Base-by-base conservation (phyloP, 1,140 invertebrate genomes). In the Leptinotarsa defecta region DNA sequence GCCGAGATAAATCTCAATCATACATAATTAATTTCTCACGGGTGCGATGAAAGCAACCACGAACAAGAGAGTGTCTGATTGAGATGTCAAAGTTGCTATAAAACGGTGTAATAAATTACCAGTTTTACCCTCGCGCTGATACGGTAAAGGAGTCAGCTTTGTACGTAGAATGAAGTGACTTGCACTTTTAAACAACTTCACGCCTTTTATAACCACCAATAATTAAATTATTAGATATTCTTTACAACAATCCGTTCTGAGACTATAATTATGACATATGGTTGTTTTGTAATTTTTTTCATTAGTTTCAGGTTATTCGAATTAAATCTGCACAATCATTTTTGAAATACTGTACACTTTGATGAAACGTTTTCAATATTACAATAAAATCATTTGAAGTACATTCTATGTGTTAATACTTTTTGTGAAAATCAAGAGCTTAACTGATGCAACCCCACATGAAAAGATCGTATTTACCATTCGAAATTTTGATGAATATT, bases 1-100 rank as follows among this genome's bases (percentile, higher is more conserved):
- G 20, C 63, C 52, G 43, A 75, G 79, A 83, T 83, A 81, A 83
- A 83, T 83, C 80, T 83, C 81, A 83, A 83, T 83, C 81, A 83
- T 76, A 79, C 78, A 76, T 81, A 83, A 83, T 83, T 83, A 83
- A 83, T 83, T 83, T 81, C 81, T 81, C 81, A 83, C 80, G 81
- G 80, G 80, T 79, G 79, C 77, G 74, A 79, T 81, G 79, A 80
- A 80, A 80, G 78, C 81, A 62, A 74, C 72, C 79, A 79, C 76
- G 81, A 82, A 82, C 81, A 82, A 82, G 81, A 80, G 81, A 76
- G 64, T 69, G 71, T 71, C 79, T 82, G 81, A 82, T 82, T 82
- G 81, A 82, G 81, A 80, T 76, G 81, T 82, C 81, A 82, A 78
- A 74, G 76, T 72, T 75, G 74, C 69, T 73, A 78, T 76, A 80